Percentiles rank a stretch among this genome's conserved stretches.
These are phyloP conservation scores for Aphelocoma coerulescens DNA, from an alignment of 2,113 vertebrate genomes.

Conservation along the genomic window DNA sequence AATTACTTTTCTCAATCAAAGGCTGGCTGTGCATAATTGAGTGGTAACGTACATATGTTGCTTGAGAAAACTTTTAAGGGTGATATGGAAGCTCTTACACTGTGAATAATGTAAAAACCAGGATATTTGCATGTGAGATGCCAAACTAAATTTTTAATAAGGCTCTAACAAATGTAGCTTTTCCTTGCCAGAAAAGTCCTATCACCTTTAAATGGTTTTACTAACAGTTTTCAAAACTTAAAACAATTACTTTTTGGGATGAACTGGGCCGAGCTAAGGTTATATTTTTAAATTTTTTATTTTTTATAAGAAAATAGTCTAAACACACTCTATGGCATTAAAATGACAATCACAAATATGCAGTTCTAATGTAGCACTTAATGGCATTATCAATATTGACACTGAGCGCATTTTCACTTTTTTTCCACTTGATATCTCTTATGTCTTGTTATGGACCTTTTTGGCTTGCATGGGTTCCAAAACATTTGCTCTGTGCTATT, in stretches of 20 bases:
- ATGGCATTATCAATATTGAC: slow-evolving; percentile 77
- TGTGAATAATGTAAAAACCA: slow-evolving; percentile 65
- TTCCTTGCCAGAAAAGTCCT: slow-evolving; percentile 75
- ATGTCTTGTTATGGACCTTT: slow-evolving; percentile 73
- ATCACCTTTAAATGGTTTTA: slow-evolving; percentile 87
- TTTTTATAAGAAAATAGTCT: slow-evolving; percentile 52
- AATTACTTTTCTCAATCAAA: slow-evolving; percentile 86
- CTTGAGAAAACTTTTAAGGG: slow-evolving; percentile 86
- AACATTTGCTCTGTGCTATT: slow-evolving; percentile 71
- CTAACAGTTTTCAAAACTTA: slow-evolving; percentile 80
- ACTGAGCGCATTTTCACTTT: slow-evolving; percentile 76
- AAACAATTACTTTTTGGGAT: slow-evolving; percentile 77
- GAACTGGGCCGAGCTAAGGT: slow-evolving; percentile 78
- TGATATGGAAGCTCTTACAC: slow-evolving; percentile 78
- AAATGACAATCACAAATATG: slow-evolving; percentile 74
- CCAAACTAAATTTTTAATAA: slow-evolving; percentile 77
- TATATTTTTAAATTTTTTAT: slow-evolving; percentile 42
- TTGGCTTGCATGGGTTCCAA: slow-evolving; percentile 82
- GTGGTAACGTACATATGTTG: slow-evolving; percentile 85
- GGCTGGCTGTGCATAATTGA: slow-evolving; percentile 87
- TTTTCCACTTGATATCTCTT: slow-evolving; percentile 72
- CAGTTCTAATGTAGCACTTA: slow-evolving; percentile 80
- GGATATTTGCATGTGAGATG: slow-evolving; percentile 81
- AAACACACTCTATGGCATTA: slow-evolving; percentile 75
- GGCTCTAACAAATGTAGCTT: slow-evolving; percentile 75